Evolutionary conservation across 2,888 invertebrate species (phyloP), one percentile per base, ranked within the genome.

Genomic region (Notodonta ziczac): DNA sequence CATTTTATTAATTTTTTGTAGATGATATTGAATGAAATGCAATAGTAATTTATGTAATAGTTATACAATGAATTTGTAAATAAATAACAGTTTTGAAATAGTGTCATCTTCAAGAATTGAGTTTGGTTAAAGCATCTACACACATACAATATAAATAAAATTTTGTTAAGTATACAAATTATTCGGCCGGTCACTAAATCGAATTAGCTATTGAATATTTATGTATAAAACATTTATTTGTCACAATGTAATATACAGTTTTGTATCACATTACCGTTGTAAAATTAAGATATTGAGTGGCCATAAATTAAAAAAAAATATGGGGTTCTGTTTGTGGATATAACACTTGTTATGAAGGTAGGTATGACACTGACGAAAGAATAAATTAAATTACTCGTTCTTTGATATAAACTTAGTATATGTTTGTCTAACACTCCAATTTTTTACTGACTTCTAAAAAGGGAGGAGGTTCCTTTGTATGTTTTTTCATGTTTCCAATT

Each of bases 21-120:
- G 90, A 84, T 82, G 83, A 81, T 90, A 88, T 87, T 84, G 83
- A 86, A 89, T 82, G 86, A 91, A 91, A 91, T 88, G 93, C 93
- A 93, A 93, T 93, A 93, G 93, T 92, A 92, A 93, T 91, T 93
- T 93, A 93, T 93, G 90, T 90, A 87, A 86, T 93, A 91, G 90
- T 80, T 85, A 83, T 85, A 84, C 82, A 81, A 80, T 82, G 82
- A 85, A 87, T 79, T 83, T 93, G 93, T 93, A 93, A 86, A 93
- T 93, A 93, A 67, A 82, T 82, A 83, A 82, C 86, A 77, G 85
- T 85, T 86, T 85, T 82, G 72, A 84, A 82, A 63, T 73, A 46
- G 46, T 46, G 46, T 46, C 46, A 46, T n/a, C 46, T 46, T n/a
- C 9, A 42, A 76, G 74, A 80, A 80, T 76, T 78, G 80, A 81